Conservation (phyloP, 2,888 invertebrate genomes). For the Tupiocoris notatus region DNA sequence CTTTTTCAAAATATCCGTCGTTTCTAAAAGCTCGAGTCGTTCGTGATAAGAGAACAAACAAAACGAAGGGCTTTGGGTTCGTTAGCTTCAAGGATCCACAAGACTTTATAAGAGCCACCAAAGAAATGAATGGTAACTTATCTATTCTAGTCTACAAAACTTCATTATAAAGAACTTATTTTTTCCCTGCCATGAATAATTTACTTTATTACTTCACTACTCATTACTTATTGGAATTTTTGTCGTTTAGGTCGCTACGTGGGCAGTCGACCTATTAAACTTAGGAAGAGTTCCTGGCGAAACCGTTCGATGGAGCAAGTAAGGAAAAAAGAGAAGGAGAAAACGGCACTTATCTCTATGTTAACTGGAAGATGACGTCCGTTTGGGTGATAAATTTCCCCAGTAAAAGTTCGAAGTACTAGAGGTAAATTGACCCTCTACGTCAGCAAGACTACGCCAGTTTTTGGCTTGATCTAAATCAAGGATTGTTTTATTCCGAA, state of each 20-base stretch:
- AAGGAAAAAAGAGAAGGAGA: conserved; percentile 93
- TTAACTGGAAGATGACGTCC: conserved; percentile 57
- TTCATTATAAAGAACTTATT: no score
- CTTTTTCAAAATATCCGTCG: conserved; percentile 90
- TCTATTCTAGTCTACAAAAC: not conserved
- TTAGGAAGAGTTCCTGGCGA: conserved; percentile 95
- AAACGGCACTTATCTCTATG: conserved; percentile 75
- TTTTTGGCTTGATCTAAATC: no score
- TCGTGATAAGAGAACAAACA: conserved; percentile 93
- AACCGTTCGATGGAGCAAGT: conserved; percentile 90
- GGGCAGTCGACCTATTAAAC: conserved; percentile 95
- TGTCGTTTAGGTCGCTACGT: conserved; percentile 84
- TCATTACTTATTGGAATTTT: no score
- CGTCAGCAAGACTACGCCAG: no score
- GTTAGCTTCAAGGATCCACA: conserved; percentile 97
- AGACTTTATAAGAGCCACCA: conserved; percentile 97
- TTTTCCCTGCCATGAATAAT: no score
- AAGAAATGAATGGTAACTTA: conserved; percentile 92
- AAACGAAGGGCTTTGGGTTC: conserved; percentile 98
- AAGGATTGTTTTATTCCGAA: no score
- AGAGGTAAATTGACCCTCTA: no score
- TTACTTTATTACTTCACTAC: no score
- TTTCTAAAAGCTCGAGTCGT: conserved; percentile 94
- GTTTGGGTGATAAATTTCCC: no score
- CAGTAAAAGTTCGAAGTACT: no score